Evolutionary conservation across 2,797 vertebrate genomes (phyloP).

Genomic region (Diglossa cyanea): DNA sequence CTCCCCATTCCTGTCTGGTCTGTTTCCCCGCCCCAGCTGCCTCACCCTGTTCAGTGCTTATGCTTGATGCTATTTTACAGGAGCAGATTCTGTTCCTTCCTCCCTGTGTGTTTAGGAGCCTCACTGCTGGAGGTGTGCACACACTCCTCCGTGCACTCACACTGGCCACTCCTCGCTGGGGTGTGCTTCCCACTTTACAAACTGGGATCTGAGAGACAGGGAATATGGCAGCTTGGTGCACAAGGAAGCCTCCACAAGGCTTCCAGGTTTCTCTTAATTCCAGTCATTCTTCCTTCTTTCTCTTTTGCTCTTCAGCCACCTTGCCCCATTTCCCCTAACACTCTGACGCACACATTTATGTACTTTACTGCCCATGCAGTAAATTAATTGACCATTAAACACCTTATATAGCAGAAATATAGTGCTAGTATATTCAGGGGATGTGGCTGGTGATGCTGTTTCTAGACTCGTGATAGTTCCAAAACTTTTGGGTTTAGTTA

Average conservation of each 20-base stretch:
- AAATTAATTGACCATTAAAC: not conserved
- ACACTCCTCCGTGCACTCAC: not conserved
- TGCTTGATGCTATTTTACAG: slow-evolving; percentile 10
- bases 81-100: slow-evolving; percentile 14
- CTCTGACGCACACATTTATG: too few species aligned
- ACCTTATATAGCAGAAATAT: not conserved
- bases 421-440: not conserved
- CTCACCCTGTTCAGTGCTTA: slow-evolving; percentile 13
- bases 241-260: not conserved
- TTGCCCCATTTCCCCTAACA: not conserved
- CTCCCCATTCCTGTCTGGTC: slow-evolving; percentile 68
- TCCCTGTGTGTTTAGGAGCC: not conserved
- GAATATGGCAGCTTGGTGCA: not conserved
- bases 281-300: not conserved
- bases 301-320: not conserved
- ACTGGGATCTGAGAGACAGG: not conserved
- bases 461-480: not conserved
- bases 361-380: not conserved
- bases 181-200: not conserved
- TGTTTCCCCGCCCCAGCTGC: slow-evolving; percentile 51
- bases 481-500: not conserved
- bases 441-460: not conserved
- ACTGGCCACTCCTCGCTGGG: not conserved
- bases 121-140: not conserved
- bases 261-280: not conserved